Base-by-base conservation (phyloP, 1,140 invertebrate genomes). In the Galleria mellonella region DNA sequence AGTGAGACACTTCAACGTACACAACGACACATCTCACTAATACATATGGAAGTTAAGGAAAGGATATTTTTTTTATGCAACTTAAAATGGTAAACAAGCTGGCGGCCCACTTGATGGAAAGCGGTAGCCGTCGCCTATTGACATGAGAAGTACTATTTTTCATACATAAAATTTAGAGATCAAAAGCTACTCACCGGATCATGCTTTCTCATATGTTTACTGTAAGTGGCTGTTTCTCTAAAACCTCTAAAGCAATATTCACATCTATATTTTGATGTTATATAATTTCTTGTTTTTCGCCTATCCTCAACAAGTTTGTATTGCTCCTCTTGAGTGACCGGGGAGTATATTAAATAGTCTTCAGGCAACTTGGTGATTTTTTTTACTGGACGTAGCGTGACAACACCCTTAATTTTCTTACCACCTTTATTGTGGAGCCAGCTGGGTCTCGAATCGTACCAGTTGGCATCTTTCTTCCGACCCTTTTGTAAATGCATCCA, bases 121-220 rank as follows among this genome's bases (percentile, higher is more conserved):
- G n/a, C n/a, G n/a, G n/a, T n/a, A n/a, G n/a, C n/a, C n/a, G n/a
- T n/a, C n/a, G n/a, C n/a, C n/a, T n/a, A n/a, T n/a, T n/a, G n/a
- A n/a, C n/a, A n/a, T n/a, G n/a, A n/a, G n/a, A n/a, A n/a, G n/a
- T n/a, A n/a, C n/a, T n/a, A n/a, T n/a, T n/a, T n/a, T n/a, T n/a
- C n/a, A n/a, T n/a, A n/a, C n/a, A n/a, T n/a, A 23, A 3, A 23
- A 3, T 23, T 23, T 23, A 4, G 29, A 40, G 0, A 31, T 14
- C 17, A 42, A 49, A 17, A 28, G 28, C 31, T 35, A 61, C 72
- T 71, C 52, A 82, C 81, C 33, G 81, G 74, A 48, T 81, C 67
- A 64, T 84, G 81, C 59, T 84, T 84, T 40, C 59, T 66, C 72
- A 82, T 73, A 37, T 84, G 77, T n/a, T 78, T 84, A 10, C 58